Conservation (phyloP, 2,888 invertebrate genomes). For the Oegoconia quadripuncta region DNA sequence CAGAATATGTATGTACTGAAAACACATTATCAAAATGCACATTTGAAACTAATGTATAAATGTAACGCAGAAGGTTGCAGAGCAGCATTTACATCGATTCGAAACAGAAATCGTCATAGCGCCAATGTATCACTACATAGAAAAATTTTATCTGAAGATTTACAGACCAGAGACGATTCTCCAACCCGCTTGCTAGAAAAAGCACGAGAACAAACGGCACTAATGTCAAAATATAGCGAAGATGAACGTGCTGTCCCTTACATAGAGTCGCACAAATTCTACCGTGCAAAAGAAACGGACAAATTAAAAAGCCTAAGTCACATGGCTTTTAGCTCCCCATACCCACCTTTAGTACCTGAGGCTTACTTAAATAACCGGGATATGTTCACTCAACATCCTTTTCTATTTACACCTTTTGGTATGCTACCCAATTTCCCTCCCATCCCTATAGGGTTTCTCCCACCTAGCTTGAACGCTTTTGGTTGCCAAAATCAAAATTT, state of each 20-base stretch:
- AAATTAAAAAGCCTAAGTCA: constrained; percentile 54
- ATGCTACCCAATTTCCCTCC: constrained; percentile 72
- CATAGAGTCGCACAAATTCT: constrained; percentile 73
- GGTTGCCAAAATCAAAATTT: constrained; percentile 59
- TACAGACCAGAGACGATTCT: constrained; percentile 55
- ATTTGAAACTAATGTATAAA: constrained; percentile 96
- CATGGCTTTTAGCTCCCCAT: constrained; percentile 51
- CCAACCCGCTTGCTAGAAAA: constrained; percentile 72
- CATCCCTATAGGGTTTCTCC: constrained; percentile 62
- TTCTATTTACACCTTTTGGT: constrained; percentile 69
- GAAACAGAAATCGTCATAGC: constrained; percentile 95
- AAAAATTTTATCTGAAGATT: constrained; percentile 87
- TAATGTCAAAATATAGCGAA: constrained; percentile 87
- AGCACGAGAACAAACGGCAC: constrained; percentile 86
- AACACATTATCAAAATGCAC: constrained; percentile 97
- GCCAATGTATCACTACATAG: constrained; percentile 94
- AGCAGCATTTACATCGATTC: constrained; percentile 95
- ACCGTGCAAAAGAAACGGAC: constrained; percentile 57
- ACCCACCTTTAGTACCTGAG: constrained; percentile 61
- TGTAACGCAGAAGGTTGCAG: constrained; percentile 97
- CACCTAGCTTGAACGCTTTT: constrained; percentile 65
- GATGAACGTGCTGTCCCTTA: constrained; percentile 81
- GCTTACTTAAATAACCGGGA: constrained; percentile 61
- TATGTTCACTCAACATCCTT: constrained; percentile 66
- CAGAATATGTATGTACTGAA: constrained; percentile 96